phyloP scores from a whole-genome alignment of 1,140 invertebrate species.

The Drosophila busckii region DNA sequence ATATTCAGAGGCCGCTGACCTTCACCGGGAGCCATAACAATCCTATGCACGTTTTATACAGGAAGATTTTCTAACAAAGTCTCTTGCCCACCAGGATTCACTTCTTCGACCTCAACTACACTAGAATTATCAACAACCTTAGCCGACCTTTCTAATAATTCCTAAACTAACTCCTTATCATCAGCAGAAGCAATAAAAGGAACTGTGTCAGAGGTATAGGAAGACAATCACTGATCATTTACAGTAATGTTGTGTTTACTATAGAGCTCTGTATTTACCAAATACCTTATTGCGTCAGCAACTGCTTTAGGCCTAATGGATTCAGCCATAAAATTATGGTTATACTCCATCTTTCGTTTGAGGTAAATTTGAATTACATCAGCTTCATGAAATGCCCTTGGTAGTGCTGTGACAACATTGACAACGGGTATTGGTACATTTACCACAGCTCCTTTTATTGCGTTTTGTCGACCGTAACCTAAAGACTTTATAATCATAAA shows the following conservation, averaged over 20 bases:
- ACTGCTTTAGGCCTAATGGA: no score
- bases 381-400: not conserved
- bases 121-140: no score
- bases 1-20: constrained; percentile 1
- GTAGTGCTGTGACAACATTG: constrained; percentile 4
- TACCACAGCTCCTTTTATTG: constrained; percentile 7
- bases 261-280: not conserved
- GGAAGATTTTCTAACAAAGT: not conserved
- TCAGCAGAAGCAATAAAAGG: not conserved
- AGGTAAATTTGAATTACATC: not conserved
- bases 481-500: constrained; percentile 14
- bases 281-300: not conserved
- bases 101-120: no score
- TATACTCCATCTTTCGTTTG: no score
- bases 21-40: not conserved
- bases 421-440: constrained; percentile 6
- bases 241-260: not conserved
- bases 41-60: not conserved
- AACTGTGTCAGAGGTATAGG: not conserved
- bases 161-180: not conserved
- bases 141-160: no score
- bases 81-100: not conserved
- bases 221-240: not conserved
- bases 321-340: no score
- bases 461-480: constrained; percentile 5